Conservation (phyloP, 2,888 invertebrate genomes). For the Pinctada fucata region DNA sequence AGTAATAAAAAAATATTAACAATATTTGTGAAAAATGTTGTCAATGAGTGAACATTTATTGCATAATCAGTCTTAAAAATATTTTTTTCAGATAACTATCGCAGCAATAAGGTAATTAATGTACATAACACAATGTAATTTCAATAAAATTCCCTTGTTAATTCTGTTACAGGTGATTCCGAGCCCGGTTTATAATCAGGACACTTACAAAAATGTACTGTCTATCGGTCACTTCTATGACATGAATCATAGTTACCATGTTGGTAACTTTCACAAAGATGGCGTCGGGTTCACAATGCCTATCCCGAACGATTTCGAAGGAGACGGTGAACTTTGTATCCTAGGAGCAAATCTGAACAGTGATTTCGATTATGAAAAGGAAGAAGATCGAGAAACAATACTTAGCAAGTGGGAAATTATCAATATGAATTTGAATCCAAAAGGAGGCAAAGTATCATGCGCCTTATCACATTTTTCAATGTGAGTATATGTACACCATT, state of each 20-base stretch:
- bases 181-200: conserved; percentile 43
- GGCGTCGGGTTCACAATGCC: conserved; percentile 45
- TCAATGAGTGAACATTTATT: too few relatives aligned
- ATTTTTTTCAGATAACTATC: too few relatives aligned
- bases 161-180: conserved; percentile 44
- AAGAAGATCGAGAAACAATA: conserved; percentile 17
- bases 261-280: conserved; percentile 26
- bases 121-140: too few relatives aligned
- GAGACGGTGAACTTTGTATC: conserved; percentile 42
- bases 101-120: too few relatives aligned
- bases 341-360: conserved; percentile 20
- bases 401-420: conserved; percentile 34
- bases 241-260: conserved; percentile 28
- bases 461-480: conserved; percentile 40
- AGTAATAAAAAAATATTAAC: too few relatives aligned
- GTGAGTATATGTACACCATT: conserved; percentile 12
- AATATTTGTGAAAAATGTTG: too few relatives aligned
- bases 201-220: conserved; percentile 38
- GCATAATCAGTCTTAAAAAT: too few relatives aligned
- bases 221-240: conserved; percentile 54
- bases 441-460: conserved; percentile 31
- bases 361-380: conserved; percentile 26
- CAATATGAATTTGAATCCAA: conserved; percentile 16
- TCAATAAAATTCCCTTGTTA: too few relatives aligned
- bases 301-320: conserved; percentile 46